Evolutionary conservation across 1,140 invertebrate genomes (phyloP).

Genomic region (Drosophila fuyamai): DNA sequence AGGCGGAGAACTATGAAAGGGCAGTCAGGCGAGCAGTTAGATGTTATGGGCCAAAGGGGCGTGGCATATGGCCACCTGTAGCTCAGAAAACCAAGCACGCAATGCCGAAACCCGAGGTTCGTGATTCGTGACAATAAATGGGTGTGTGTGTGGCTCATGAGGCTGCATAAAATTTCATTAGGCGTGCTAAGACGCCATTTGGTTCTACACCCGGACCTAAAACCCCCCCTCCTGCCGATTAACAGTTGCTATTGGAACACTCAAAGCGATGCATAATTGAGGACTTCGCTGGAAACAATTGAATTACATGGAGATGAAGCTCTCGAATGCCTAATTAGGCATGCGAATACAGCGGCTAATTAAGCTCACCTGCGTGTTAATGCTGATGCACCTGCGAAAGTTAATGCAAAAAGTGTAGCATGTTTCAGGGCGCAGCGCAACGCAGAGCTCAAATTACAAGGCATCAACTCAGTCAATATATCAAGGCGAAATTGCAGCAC

Average conservation of each 20-base stretch:
- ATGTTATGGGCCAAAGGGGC: conserved; percentile 6
- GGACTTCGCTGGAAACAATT: conserved; percentile 44
- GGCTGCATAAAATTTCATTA: conserved; percentile 80
- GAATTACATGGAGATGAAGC: conserved; percentile 52
- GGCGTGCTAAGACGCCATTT: conserved; percentile 73
- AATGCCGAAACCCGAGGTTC: conserved; percentile 36
- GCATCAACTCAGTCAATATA: conserved; percentile 45
- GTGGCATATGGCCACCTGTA: conserved; percentile 54
- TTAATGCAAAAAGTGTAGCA: conserved; percentile 23
- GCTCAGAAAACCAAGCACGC: conserved; percentile 41
- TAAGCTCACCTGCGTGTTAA: conserved; percentile 18
- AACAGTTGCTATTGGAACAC: conserved; percentile 51
- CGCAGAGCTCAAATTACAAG: conserved; percentile 45
- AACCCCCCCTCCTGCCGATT: conserved; percentile 3
- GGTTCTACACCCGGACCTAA: conserved; percentile 22
- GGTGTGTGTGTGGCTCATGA: conserved; percentile 48
- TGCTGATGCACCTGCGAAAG: conserved; percentile 24
- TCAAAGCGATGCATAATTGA: conserved; percentile 73
- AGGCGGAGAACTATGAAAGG: conserved; percentile 21
- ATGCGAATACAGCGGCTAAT: conserved; percentile 41
- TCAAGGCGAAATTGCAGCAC: conserved; percentile 20
- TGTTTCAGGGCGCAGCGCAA: conserved; percentile 19
- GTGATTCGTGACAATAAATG: conserved; percentile 75
- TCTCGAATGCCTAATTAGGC: conserved; percentile 49
- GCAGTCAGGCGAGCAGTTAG: conserved; percentile 30